These are phyloP conservation scores for Cosmopolites sordidus DNA, from an alignment of 2,888 invertebrate species.

Conservation along the genomic window DNA sequence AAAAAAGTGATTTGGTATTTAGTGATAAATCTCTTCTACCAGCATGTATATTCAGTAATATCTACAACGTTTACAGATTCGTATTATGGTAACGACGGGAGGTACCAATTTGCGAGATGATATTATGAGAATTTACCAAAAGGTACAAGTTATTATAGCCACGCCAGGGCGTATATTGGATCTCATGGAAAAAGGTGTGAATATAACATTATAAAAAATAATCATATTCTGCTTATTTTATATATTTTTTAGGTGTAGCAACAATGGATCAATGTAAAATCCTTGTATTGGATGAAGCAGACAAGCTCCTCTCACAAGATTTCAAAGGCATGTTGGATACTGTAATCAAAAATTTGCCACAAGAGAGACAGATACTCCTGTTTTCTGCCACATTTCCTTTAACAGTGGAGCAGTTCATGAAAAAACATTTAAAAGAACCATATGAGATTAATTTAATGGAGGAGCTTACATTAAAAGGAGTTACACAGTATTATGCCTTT, in stretches of 20 bases:
- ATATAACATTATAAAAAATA: neutral
- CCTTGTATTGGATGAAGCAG: conserved; percentile 97
- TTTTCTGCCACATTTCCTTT: conserved; percentile 99
- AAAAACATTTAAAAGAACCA: conserved; percentile 94
- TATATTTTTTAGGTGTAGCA: conserved; percentile 35
- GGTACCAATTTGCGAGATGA: conserved; percentile 97
- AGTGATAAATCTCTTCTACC: too few species aligned
- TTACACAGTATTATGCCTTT: conserved; percentile 99
- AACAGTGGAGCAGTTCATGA: conserved; percentile 98
- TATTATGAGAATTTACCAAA: conserved; percentile 98
- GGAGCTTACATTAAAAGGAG: conserved; percentile 96
- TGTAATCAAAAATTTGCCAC: conserved; percentile 90
- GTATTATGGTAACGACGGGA: conserved; percentile 99
- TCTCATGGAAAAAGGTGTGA: conserved; percentile 87
- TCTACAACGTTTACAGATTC: too few species aligned
- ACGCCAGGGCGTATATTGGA: conserved; percentile 99
- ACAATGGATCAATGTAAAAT: conserved; percentile 95
- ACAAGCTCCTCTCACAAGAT: conserved; percentile 97
- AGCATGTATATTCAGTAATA: too few species aligned
- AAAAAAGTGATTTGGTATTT: too few species aligned
- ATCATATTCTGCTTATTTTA: neutral
- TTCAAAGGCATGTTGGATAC: conserved; percentile 95
- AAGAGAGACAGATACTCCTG: conserved; percentile 93
- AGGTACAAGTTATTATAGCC: conserved; percentile 98
- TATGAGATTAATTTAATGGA: conserved; percentile 99